Evolutionary conservation across 92 coral and sea anemone genomes (phyloP).

Genomic region (Desmophyllum pertusum): DNA sequence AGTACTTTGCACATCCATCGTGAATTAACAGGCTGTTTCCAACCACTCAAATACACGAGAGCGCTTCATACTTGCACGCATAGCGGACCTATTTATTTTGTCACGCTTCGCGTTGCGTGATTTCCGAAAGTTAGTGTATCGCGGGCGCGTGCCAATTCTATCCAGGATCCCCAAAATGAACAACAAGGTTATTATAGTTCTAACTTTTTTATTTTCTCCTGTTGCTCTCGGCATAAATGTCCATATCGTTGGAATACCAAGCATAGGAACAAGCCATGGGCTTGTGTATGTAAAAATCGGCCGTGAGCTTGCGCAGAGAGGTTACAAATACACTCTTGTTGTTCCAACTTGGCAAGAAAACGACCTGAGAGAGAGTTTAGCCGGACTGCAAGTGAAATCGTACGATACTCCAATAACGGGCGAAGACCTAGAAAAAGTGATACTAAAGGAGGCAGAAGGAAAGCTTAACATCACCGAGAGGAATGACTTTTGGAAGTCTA

Average conservation of each 20-base stretch:
- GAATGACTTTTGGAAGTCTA: constrained; percentile 49
- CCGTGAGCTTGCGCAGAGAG: constrained; percentile 63
- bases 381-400: constrained; percentile 38
- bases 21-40: too few species aligned
- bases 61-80: too few species aligned
- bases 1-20: too few species aligned
- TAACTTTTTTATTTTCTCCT: background rate
- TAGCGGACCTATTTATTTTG: background rate
- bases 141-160: constrained; percentile 5
- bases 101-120: constrained; percentile 6
- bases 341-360: constrained; percentile 62
- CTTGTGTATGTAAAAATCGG: constrained; percentile 74
- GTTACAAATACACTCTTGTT: constrained; percentile 66
- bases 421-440: constrained; percentile 50
- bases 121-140: background rate
- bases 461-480: constrained; percentile 38
- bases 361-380: constrained; percentile 17
- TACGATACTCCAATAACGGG: constrained; percentile 58
- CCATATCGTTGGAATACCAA: constrained; percentile 76
- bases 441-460: constrained; percentile 65
- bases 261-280: constrained; percentile 75
- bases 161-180: background rate
- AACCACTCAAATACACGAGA: too few species aligned
- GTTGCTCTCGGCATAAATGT: background rate
- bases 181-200: background rate